Conservation (phyloP, 2,888 invertebrate species). For the Ligdia adustata region DNA sequence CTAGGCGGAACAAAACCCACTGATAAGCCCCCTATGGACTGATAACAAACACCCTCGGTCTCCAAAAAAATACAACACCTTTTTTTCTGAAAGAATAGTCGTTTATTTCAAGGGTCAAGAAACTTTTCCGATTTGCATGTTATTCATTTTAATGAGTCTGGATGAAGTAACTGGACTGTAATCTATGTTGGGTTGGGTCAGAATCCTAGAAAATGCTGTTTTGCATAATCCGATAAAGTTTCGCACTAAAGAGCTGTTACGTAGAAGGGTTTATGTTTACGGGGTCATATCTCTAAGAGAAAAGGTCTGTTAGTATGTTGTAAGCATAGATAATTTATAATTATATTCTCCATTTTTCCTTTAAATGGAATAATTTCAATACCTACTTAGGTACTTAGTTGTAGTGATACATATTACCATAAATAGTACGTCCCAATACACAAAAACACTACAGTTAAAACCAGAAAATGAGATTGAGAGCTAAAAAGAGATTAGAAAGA, state of each 20-base stretch:
- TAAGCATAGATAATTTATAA: no score
- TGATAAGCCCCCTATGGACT: slow-evolving; percentile 7
- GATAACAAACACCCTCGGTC: slow-evolving; percentile 8
- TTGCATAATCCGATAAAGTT: slow-evolving; percentile 20
- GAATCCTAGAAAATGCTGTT: slow-evolving; percentile 4
- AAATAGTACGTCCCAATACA: no score
- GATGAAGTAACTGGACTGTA: slow-evolving; percentile 5
- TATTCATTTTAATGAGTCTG: slow-evolving; percentile 24
- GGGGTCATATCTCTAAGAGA: no score
- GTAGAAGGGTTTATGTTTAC: neutral
- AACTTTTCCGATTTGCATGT: slow-evolving; percentile 29
- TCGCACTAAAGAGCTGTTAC: neutral
- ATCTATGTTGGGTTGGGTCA: neutral
- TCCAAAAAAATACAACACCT: slow-evolving; percentile 1
- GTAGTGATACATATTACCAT: no score
- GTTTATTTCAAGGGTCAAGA: slow-evolving; percentile 14
- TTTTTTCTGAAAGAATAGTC: neutral
- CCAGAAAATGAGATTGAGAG: no score
- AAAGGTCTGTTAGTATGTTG: no score
- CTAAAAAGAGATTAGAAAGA: no score
- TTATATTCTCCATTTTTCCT: no score
- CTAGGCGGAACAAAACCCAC: slow-evolving; percentile 4
- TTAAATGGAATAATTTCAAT: no score
- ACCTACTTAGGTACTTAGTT: no score
- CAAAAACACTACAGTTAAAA: no score